Base-by-base conservation (phyloP, 1,140 invertebrate genomes). In the Musca vetustissima region DNA sequence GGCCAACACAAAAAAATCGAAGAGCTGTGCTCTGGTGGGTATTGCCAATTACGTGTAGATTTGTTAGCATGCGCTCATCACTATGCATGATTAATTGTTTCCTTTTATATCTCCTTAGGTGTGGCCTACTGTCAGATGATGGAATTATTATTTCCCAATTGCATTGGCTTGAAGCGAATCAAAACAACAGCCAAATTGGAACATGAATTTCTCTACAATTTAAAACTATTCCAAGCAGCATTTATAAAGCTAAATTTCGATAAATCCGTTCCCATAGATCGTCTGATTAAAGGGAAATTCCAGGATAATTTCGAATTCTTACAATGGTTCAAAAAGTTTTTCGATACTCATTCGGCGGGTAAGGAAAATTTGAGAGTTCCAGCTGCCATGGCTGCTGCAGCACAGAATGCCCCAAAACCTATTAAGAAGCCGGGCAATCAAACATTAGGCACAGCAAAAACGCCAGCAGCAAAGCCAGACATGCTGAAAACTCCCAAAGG, bases 261-360 rank as follows among this genome's bases (percentile, higher is more conserved):
- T 84, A 99, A 99, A 47, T 69, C 75, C 0, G 90, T 93, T 80
- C 90, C 92, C 70, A 91, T 94, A 83, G 91, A 93, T 87, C 91
- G 86, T 84, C 86, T 94, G 84, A 93, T 97, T 73, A 97, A 97
- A 86, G 94, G 94, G 74, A 89, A 92, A 71, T 98, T 97, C 84
- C 93, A 96, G 87, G 96, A 98, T 87, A 98, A 98, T 85, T 98
- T 98, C 88, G 97, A 98, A 83, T 98, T 98, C 85, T 88, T 98
- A 72, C 97, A 98, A 86, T 98, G 97, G 97, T 98, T 98, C 87
- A 98, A 98, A 87, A 97, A 97, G 84, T 98, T 98, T 85, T 98
- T 97, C 86, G 96, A 98, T 86, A 94, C 95, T 65, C 98, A 98
- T 86, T 72, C 77, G 0, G 68, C 70, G 0, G 72, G 69, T 8